Conservation (phyloP, 1,140 invertebrate genomes). For the Zaprionus tsacasi region DNA sequence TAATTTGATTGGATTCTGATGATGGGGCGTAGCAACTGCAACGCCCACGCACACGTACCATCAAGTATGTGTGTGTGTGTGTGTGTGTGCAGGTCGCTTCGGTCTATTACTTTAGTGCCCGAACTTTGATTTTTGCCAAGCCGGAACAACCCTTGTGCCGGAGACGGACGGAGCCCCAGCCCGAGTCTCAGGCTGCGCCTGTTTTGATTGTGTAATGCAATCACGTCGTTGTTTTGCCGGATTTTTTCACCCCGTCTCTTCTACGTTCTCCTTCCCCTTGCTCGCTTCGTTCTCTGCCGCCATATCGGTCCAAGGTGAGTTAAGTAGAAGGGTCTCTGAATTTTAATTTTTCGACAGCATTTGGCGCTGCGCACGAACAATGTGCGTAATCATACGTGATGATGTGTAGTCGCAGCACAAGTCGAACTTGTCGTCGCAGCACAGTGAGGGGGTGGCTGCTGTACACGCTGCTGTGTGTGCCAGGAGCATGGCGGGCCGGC, state of each 20-base stretch:
- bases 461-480: conserved; percentile 15
- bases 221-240: conserved; percentile 82
- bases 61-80: conserved; percentile 23
- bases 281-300: conserved; percentile 22
- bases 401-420: conserved; percentile 52
- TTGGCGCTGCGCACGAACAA: conserved; percentile 81
- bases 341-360: conserved; percentile 82
- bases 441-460: conserved; percentile 1
- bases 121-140: conserved; percentile 70
- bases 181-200: conserved; percentile 40
- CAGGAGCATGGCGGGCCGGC: conserved; percentile 8
- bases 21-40: conserved; percentile 78
- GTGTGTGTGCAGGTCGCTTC: conserved; percentile 52
- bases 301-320: conserved; percentile 68
- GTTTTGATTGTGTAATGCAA: conserved; percentile 83
- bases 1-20: conserved; percentile 84
- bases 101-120: conserved; percentile 70
- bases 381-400: conserved; percentile 84
- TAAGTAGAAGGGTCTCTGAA: conserved; percentile 82
- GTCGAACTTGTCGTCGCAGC: conserved; percentile 43
- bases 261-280: neutral
- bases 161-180: conserved; percentile 23
- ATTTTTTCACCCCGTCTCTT: conserved; percentile 36
- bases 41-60: conserved; percentile 80
- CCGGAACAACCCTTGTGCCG: conserved; percentile 28